These are phyloP conservation scores for Candoia aspera DNA, from an alignment of 2,113 vertebrate species.

Conservation along the genomic window DNA sequence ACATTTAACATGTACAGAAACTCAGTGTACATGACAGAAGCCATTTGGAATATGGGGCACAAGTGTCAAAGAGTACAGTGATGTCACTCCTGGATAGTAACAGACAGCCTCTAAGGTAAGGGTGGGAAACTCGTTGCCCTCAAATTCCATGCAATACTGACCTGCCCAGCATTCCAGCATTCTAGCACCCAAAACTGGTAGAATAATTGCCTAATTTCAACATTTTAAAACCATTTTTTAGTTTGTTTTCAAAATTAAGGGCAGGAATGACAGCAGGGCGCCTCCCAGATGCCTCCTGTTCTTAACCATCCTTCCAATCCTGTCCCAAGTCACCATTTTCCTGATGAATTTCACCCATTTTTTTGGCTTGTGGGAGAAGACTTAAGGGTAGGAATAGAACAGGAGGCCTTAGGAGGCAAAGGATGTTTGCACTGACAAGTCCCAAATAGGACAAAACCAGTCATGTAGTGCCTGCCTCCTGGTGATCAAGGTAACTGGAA, in stretches of 20 bases:
- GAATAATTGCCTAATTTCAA: background rate
- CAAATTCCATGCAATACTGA: background rate
- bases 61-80: background rate
- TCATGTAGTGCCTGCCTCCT: background rate
- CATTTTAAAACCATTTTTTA: background rate
- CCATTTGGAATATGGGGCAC: background rate
- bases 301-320: background rate
- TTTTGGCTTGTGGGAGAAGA: background rate
- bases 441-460: background rate
- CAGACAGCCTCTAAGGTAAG: background rate
- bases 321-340: background rate
- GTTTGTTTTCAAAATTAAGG: background rate
- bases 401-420: background rate
- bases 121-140: background rate
- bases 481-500: background rate
- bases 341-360: background rate
- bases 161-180: background rate
- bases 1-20: background rate
- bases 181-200: background rate
- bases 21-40: background rate
- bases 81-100: background rate
- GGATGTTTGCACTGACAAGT: background rate
- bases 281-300: background rate
- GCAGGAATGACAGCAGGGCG: background rate
- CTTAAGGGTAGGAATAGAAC: background rate